phyloP scores from a whole-genome alignment of 2,888 invertebrate species.

The Drosophila peninsularis region DNA sequence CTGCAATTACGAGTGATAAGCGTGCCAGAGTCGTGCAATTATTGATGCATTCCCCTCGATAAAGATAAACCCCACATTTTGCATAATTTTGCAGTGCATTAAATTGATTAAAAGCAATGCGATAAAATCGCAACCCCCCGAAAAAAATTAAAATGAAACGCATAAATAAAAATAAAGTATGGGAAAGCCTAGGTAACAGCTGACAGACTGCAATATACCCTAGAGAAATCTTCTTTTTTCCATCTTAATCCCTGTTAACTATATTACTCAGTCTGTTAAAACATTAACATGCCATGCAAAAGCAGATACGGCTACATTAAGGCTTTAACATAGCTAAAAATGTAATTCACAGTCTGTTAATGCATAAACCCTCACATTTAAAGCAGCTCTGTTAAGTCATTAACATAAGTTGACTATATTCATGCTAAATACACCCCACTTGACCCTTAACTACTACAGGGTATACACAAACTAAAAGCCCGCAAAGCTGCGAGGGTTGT shows the following conservation, averaged over 20 bases:
- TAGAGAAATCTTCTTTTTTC: too few species aligned
- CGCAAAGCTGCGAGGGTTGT: constrained; percentile 31
- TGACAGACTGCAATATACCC: constrained; percentile 12
- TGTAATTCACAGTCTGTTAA: not conserved
- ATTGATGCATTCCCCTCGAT: constrained; percentile 61
- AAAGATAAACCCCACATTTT: constrained; percentile 40
- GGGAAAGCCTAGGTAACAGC: not conserved
- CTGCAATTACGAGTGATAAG: constrained; percentile 56
- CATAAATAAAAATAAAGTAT: constrained; percentile 10
- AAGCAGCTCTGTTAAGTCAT: not conserved
- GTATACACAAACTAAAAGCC: constrained; percentile 15
- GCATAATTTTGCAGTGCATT: constrained; percentile 71
- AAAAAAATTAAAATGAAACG: constrained; percentile 17
- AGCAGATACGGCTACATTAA: not conserved
- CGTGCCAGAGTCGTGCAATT: constrained; percentile 45
- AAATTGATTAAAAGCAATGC: constrained; percentile 71
- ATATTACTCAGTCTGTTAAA: not conserved
- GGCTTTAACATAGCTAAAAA: not conserved
- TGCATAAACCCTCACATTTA: too few species aligned
- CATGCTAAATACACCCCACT: not conserved
- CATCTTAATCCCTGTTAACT: too few species aligned
- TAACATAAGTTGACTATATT: too few species aligned
- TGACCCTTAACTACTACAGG: constrained; percentile 12
- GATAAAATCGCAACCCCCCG: constrained; percentile 78
- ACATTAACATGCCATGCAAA: not conserved